Conservation (phyloP, 2,113 vertebrate genomes). For the Cryptoleucopteryx plumbea region DNA sequence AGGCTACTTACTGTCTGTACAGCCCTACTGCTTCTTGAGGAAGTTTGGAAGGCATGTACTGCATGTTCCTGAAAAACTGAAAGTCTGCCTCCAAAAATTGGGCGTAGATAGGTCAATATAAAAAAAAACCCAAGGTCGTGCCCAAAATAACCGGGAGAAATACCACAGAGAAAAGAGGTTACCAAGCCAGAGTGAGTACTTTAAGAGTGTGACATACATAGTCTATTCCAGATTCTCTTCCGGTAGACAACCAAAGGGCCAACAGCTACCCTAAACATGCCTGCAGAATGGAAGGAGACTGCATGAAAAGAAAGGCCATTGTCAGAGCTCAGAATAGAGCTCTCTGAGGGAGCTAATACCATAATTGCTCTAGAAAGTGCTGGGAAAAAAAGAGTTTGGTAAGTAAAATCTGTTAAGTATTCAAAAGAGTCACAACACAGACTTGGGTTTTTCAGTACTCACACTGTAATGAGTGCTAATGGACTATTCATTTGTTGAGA, state of each 20-base stretch:
- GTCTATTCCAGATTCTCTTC: background rate
- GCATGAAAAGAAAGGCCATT: background rate
- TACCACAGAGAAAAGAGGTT: background rate
- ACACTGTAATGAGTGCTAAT: background rate
- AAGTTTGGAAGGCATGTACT: background rate
- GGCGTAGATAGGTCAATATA: background rate
- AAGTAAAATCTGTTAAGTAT: background rate
- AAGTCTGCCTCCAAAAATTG: background rate
- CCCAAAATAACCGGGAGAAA: background rate
- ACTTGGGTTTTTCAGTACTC: background rate
- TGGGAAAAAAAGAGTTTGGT: background rate
- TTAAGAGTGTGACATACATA: background rate
- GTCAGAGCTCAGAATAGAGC: background rate
- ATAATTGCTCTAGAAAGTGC: background rate
- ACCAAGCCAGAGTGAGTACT: background rate
- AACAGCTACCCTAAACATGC: background rate
- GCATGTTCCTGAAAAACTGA: background rate
- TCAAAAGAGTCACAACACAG: background rate
- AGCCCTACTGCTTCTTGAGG: background rate
- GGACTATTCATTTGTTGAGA: background rate
- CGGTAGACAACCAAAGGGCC: background rate
- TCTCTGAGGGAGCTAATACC: background rate
- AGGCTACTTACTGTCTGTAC: background rate
- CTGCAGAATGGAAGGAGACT: background rate
- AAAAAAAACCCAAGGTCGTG: background rate